These are phyloP conservation scores for Diarsia mendica DNA, from an alignment of 2,888 invertebrate species.

Conservation along the genomic window DNA sequence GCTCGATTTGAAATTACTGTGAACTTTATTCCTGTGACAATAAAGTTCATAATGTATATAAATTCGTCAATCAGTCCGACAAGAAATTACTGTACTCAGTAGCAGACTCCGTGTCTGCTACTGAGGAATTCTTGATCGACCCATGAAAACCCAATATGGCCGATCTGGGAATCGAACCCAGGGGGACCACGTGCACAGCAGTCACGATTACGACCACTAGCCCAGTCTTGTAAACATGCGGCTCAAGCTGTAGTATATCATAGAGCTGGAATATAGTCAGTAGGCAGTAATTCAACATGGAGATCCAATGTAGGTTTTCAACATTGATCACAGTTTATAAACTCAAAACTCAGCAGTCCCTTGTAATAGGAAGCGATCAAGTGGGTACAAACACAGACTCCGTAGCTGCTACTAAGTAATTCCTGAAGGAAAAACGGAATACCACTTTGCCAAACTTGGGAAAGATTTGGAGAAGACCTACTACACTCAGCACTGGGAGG, in stretches of 20 bases:
- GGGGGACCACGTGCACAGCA: too few species aligned
- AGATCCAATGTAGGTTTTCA: neutral
- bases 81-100: neutral
- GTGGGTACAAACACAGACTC: neutral
- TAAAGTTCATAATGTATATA: neutral
- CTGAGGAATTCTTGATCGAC: too few species aligned
- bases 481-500: too few species aligned
- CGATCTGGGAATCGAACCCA: too few species aligned
- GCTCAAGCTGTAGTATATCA: neutral
- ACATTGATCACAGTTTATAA: neutral
- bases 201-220: too few species aligned
- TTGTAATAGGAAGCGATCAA: neutral
- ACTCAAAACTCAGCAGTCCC: neutral
- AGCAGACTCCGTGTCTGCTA: too few species aligned
- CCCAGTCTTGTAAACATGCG: too few species aligned
- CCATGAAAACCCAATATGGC: too few species aligned
- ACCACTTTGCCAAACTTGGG: neutral
- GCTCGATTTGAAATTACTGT: too few species aligned
- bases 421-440: neutral
- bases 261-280: neutral
- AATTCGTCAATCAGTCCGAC: neutral
- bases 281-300: neutral
- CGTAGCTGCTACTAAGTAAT: neutral
- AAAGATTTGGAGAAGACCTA: too few species aligned
- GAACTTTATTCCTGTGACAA: neutral